phyloP scores from a whole-genome alignment of 2,113 vertebrate species.

The Oreocharis arfaki region DNA sequence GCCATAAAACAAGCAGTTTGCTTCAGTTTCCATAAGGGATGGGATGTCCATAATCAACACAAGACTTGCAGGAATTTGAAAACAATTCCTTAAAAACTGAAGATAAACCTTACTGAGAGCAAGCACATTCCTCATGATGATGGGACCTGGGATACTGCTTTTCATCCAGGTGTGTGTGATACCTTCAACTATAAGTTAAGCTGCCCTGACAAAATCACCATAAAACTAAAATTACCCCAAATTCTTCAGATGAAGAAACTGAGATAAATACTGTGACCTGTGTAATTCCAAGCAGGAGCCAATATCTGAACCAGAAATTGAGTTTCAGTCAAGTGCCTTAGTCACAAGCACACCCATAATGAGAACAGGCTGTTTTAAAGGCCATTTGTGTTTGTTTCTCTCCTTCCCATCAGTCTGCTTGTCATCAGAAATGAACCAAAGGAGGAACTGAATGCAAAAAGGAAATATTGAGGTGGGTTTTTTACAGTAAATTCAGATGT shows the following conservation, averaged over 20 bases:
- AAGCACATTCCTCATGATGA: not conserved
- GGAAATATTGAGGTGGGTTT: not conserved
- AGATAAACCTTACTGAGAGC: not conserved
- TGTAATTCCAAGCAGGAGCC: not conserved
- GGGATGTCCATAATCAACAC: not conserved
- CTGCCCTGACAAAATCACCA: not conserved
- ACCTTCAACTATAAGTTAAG: not conserved
- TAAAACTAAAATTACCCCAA: not conserved
- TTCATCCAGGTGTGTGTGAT: not conserved
- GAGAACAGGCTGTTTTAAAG: not conserved
- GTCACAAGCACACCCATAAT: not conserved
- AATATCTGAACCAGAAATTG: not conserved
- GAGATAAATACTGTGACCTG: not conserved
- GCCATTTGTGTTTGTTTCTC: not conserved
- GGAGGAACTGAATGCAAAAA: not conserved
- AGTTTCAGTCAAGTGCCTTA: not conserved
- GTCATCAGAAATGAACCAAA: not conserved
- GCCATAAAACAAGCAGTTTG: not conserved
- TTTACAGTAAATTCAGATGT: not conserved
- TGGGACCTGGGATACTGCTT: not conserved
- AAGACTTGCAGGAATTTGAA: not conserved
- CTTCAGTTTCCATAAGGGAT: not conserved
- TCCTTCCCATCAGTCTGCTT: not conserved
- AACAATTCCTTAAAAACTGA: not conserved
- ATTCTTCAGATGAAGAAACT: not conserved